Percentiles rank a stretch among this genome's conserved stretches.
Evolutionary conservation across 2,888 invertebrate genomes (phyloP).

Genomic region (Tromatobia lineatoria): DNA sequence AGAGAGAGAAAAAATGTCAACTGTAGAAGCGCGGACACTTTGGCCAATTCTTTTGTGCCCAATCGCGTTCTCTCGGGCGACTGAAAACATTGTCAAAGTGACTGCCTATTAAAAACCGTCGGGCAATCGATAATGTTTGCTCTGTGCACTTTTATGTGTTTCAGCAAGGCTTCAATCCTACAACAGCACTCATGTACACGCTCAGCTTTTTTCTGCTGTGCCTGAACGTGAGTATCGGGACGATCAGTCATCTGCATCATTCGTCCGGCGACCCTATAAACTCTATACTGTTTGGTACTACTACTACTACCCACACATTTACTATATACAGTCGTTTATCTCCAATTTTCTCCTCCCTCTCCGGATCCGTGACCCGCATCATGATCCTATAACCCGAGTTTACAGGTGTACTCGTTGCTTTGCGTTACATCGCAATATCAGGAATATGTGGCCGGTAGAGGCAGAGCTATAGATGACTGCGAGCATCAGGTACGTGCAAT

Average conservation of each 20-base stretch:
- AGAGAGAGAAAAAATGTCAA: too few relatives aligned
- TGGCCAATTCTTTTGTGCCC: slow-evolving; percentile 36
- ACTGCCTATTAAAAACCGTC: neutral
- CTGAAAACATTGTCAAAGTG: slow-evolving; percentile 51
- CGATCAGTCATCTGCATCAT: slow-evolving; percentile 50
- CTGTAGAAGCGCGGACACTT: neutral
- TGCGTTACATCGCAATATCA: slow-evolving; percentile 96
- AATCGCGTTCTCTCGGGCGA: slow-evolving; percentile 60
- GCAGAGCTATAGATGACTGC: slow-evolving; percentile 90
- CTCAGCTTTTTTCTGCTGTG: slow-evolving; percentile 92
- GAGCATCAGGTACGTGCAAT: slow-evolving; percentile 86
- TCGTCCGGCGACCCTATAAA: neutral
- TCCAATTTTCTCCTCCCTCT: too few relatives aligned
- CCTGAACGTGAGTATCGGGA: slow-evolving; percentile 90
- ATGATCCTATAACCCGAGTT: slow-evolving; percentile 65
- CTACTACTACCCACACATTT: neutral
- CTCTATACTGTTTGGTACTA: slow-evolving; percentile 3
- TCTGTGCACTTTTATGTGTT: slow-evolving; percentile 81
- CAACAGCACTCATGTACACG: slow-evolving; percentile 91
- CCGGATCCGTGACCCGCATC: slow-evolving; percentile 8
- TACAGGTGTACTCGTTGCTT: slow-evolving; percentile 92
- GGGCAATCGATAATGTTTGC: slow-evolving; percentile 65
- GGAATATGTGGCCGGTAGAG: slow-evolving; percentile 91
- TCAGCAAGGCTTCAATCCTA: slow-evolving; percentile 91
- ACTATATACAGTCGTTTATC: slow-evolving; percentile 1